A percentile compares a stretch with the other conserved stretches of the same genome.
Conservation (phyloP, 2,797 vertebrate genomes). For the Chanos chanos region DNA sequence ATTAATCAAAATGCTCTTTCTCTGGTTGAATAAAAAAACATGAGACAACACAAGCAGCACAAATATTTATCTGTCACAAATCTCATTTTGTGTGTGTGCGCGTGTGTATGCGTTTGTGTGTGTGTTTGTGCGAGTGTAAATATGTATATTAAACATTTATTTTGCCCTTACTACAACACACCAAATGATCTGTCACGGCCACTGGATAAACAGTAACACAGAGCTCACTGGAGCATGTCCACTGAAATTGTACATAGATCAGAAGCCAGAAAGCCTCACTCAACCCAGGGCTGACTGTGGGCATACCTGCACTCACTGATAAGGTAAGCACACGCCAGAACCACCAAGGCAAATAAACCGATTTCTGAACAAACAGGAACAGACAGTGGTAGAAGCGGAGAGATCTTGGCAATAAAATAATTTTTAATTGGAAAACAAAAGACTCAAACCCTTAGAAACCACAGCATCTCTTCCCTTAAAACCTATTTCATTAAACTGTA, state of each 20-base stretch:
- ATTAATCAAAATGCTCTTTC: conserved; percentile 25
- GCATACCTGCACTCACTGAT: conserved; percentile 30
- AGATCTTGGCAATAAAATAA: background rate
- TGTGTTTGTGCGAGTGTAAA: too few relatives aligned
- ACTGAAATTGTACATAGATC: conserved; percentile 16
- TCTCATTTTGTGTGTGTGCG: conserved; percentile 37
- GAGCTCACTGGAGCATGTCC: conserved; percentile 35
- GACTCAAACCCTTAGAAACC: too few relatives aligned
- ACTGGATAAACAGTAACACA: conserved; percentile 35
- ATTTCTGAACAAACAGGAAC: background rate
- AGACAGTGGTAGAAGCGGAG: background rate
- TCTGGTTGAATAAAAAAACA: conserved; percentile 14
- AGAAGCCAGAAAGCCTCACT: background rate
- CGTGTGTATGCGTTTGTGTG: too few relatives aligned
- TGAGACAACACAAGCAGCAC: background rate
- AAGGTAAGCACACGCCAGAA: conserved; percentile 11
- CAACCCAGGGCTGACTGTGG: conserved; percentile 19
- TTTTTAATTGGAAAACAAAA: too few relatives aligned
- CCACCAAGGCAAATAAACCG: conserved; percentile 9
- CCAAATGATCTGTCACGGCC: conserved; percentile 23
- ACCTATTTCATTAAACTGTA: too few relatives aligned
- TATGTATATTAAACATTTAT: too few relatives aligned
- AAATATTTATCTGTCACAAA: background rate
- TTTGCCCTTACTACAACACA: conserved; percentile 8
- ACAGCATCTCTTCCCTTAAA: too few relatives aligned